Percentiles rank a stretch among this genome's conserved stretches.
phyloP scores from a whole-genome alignment of 2,888 invertebrate species.

The Drosophila hamatofila region DNA sequence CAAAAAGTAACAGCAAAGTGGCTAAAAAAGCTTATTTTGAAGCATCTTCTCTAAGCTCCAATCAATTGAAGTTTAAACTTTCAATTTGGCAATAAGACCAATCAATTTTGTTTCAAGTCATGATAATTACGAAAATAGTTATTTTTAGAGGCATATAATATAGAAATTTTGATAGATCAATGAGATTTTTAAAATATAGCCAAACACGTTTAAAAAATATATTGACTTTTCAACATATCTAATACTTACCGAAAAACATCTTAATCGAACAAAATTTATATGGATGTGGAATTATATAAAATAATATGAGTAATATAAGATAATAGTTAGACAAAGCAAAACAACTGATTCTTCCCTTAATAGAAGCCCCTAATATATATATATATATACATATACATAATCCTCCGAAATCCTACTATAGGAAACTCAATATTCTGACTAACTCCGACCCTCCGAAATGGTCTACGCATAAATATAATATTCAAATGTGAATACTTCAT shows the following conservation, averaged over 20 bases:
- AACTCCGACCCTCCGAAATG: too few species aligned
- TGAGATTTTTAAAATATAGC: too few species aligned
- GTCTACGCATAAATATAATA: not conserved
- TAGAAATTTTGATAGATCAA: too few species aligned
- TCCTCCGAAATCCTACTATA: not conserved
- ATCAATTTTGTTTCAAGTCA: not conserved
- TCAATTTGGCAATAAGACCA: not conserved
- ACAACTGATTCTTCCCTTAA: not conserved
- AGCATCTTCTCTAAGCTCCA: slow-evolving; percentile 17
- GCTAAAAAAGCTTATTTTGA: slow-evolving; percentile 32
- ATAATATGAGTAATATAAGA: too few species aligned
- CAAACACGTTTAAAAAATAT: too few species aligned
- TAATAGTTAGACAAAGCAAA: not conserved
- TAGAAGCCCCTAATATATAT: not conserved
- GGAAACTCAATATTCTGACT: not conserved
- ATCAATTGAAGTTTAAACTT: slow-evolving; percentile 30
- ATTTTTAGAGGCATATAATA: too few species aligned
- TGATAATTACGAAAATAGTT: not conserved
- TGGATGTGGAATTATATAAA: too few species aligned
- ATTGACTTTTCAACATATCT: too few species aligned
- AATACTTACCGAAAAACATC: too few species aligned
- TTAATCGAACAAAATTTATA: too few species aligned
- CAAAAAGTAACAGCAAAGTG: slow-evolving; percentile 33
- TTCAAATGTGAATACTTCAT: too few species aligned
- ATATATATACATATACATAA: not conserved